Evolutionary conservation across 2,888 invertebrate species (phyloP).

Genomic region (Erebia aethiops): DNA sequence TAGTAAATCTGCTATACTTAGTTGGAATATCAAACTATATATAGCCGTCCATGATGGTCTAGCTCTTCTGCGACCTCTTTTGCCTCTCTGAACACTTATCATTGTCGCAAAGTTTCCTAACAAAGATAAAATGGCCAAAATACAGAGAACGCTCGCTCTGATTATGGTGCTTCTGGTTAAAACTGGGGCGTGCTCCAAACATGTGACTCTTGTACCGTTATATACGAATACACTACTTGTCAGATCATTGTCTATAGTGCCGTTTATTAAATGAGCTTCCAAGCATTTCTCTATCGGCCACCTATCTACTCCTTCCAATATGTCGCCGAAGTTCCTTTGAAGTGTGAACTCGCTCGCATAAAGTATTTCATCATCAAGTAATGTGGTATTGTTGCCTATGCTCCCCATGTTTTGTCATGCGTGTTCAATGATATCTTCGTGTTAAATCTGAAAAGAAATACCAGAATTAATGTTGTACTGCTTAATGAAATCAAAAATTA

Average conservation of each 20-base stretch:
- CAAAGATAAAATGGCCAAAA: constrained; percentile 88
- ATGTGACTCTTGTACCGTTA: constrained; percentile 67
- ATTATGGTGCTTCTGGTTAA: constrained; percentile 85
- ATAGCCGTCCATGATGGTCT: constrained; percentile 87
- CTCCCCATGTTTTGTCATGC: constrained; percentile 78
- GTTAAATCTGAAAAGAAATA: constrained; percentile 56
- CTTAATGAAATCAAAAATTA: not conserved
- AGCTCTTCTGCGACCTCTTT: constrained; percentile 79
- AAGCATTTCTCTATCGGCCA: constrained; percentile 72
- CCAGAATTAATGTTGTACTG: not conserved
- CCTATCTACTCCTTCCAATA: constrained; percentile 41
- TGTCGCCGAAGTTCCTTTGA: constrained; percentile 54
- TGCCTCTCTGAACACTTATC: constrained; percentile 87
- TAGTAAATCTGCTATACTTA: constrained; percentile 91
- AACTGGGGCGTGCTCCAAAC: constrained; percentile 86
- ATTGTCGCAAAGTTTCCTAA: constrained; percentile 90
- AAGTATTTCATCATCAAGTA: constrained; percentile 60
- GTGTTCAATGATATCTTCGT: constrained; percentile 47
- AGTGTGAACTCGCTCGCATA: constrained; percentile 53
- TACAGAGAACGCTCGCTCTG: constrained; percentile 85
- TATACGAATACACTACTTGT: constrained; percentile 52
- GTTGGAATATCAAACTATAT: constrained; percentile 90
- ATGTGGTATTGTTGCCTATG: constrained; percentile 77
- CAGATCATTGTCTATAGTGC: constrained; percentile 53
- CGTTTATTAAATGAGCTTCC: constrained; percentile 56